phyloP scores from a whole-genome alignment of 2,888 invertebrate species.

The Orchesellides sinensis region DNA sequence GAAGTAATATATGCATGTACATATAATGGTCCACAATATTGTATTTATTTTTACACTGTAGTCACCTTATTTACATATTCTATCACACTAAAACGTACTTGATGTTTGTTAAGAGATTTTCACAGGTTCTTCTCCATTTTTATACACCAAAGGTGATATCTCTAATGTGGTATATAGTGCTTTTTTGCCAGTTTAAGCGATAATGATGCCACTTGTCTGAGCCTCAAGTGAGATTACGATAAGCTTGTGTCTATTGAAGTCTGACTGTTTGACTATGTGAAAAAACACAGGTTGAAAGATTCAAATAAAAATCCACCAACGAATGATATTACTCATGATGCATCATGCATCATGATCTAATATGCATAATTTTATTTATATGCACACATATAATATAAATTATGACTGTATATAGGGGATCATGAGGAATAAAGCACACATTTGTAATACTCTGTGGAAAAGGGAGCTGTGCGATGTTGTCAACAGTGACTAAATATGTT shows the following conservation, averaged over 20 bases:
- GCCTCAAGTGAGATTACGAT: background rate
- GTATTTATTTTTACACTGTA: background rate
- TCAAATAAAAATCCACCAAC: no score
- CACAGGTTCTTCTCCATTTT: background rate
- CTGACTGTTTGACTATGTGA: background rate
- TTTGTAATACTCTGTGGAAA: background rate
- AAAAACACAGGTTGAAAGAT: background rate
- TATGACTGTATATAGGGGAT: background rate
- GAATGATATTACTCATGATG: background rate
- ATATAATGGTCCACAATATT: no score
- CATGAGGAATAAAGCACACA: background rate
- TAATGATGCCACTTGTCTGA: background rate
- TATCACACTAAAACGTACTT: no score
- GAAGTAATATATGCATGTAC: background rate
- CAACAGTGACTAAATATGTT: no score
- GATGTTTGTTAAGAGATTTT: background rate
- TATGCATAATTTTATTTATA: slow-evolving; percentile 15
- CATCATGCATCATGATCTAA: slow-evolving; percentile 37
- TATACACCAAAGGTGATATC: background rate
- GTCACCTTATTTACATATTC: background rate
- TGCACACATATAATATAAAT: background rate
- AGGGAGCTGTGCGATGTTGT: no score
- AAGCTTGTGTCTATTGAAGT: background rate
- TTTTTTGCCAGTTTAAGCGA: background rate
- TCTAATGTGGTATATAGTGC: background rate